Evolutionary conservation across 2,888 invertebrate species (phyloP).

Genomic region (Zaprionus obscuricornis): DNA sequence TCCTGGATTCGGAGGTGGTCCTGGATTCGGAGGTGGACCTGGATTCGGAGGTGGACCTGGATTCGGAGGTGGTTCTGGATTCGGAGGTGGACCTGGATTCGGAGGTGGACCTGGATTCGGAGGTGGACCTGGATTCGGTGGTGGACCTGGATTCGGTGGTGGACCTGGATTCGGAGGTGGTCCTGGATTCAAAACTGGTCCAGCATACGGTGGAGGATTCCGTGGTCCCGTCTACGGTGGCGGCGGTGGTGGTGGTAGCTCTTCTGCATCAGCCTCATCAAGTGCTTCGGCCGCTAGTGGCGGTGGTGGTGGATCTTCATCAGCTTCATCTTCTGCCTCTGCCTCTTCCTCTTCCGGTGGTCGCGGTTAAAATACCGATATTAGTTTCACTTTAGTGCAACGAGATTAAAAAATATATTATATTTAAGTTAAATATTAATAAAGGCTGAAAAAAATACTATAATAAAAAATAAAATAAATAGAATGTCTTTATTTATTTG

Average conservation of each 20-base stretch:
- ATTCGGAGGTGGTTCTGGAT: constrained; percentile 5
- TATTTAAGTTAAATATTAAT: no score
- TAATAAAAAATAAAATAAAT: constrained; percentile 3
- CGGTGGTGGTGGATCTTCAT: no score
- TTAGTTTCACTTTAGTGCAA: constrained; percentile 3
- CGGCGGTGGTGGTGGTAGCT: constrained; percentile 21
- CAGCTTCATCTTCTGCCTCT: constrained; percentile 19
- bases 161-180: constrained; percentile 14
- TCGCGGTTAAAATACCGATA: constrained; percentile 15
- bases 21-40: background rate
- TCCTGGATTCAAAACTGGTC: background rate
- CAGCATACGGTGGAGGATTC: constrained; percentile 2
- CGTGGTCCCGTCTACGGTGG: constrained; percentile 15
- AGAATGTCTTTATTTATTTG: background rate
- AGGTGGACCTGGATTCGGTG: background rate
- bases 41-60: constrained; percentile 15
- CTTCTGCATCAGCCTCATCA: constrained; percentile 32
- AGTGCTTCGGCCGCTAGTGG: constrained; percentile 20
- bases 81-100: background rate
- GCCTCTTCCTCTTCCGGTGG: constrained; percentile 9
- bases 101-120: constrained; percentile 8
- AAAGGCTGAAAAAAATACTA: constrained; percentile 34
- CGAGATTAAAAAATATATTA: constrained; percentile 29
- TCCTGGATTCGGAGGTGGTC: background rate
- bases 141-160: background rate